A percentile compares a stretch with the other conserved stretches of the same genome.
phyloP scores from a whole-genome alignment of 2,113 vertebrate species.

The Zeus faber region DNA sequence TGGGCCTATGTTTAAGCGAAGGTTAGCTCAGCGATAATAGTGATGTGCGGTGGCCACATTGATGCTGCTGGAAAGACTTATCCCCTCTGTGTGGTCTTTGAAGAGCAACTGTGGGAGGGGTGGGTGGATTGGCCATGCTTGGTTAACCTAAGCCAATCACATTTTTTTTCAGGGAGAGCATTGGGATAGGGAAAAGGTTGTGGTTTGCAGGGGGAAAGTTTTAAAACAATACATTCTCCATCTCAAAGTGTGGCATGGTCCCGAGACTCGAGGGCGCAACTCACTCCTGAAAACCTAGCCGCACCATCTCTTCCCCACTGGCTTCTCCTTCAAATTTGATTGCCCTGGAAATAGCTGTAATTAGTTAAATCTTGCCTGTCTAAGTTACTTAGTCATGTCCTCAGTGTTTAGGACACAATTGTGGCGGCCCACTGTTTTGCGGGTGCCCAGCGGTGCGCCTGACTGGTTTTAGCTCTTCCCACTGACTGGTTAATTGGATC shows the following conservation, averaged over 20 bases:
- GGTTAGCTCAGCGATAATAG: too few species aligned
- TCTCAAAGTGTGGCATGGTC: slow-evolving; percentile 60
- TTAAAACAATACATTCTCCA: slow-evolving; percentile 63
- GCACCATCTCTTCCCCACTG: too few species aligned
- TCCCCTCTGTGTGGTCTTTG: slow-evolving; percentile 80
- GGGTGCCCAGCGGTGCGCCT: slow-evolving; percentile 71
- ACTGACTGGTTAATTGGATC: slow-evolving; percentile 92
- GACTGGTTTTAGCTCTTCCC: slow-evolving; percentile 76
- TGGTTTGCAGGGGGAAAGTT: slow-evolving; percentile 53
- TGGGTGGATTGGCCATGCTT: slow-evolving; percentile 76
- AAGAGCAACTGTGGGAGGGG: slow-evolving; percentile 52
- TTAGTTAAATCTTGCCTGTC: slow-evolving; percentile 83
- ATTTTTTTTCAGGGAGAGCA: slow-evolving; percentile 38
- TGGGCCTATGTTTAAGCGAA: too few species aligned
- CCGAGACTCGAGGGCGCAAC: slow-evolving; percentile 61
- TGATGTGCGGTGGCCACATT: slow-evolving; percentile 52
- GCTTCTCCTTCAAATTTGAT: slow-evolving; percentile 67
- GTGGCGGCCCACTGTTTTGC: slow-evolving; percentile 69
- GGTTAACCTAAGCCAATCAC: slow-evolving; percentile 78
- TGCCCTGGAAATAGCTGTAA: slow-evolving; percentile 74
- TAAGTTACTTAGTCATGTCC: slow-evolving; percentile 54
- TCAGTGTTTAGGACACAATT: slow-evolving; percentile 55
- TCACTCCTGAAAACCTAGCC: slow-evolving; percentile 26
- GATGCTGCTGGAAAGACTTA: slow-evolving; percentile 46
- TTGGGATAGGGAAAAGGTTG: slow-evolving; percentile 22